Evolutionary conservation across 2,888 invertebrate genomes (phyloP), one percentile per base, ranked within the genome.

Genomic region (Lymantria monacha): DNA sequence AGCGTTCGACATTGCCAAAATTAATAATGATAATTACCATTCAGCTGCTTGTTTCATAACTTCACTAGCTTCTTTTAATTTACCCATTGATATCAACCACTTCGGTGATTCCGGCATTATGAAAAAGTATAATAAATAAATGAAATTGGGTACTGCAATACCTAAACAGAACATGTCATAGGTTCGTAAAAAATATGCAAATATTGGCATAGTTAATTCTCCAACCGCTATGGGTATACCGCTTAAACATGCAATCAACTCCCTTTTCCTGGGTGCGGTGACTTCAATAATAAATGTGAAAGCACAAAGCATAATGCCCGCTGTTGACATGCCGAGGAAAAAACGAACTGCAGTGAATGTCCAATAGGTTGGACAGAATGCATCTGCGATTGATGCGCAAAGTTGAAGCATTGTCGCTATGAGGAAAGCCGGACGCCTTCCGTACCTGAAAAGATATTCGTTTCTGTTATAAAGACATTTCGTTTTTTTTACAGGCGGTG

Each of bases 81-180:
- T 88, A 0, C 95, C 95, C n/a, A 93, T 92, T 0, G 94, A 93
- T 42, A 95, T 85, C 31, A 96, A 84, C 95, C 96, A 96, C 44
- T 95, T 92, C 0, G 96, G 96, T 0, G 95, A 95, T 78, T 96
- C 96, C 0, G 95, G 95, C 38, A 95, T 79, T 10, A 94, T 66
- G 90, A 94, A 94, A 66, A 93, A 93, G 59, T 94, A 95, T 0
- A 89, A 74, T 33, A 94, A 81, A 46, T 94, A 89, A 30, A 94
- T 55, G 7, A 91, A 58, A 14, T 88, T 89, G 0, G 92, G 93
- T 11, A 94, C 68, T 0, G 93, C 93, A 38, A 94, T 79, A 0
- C 92, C 91, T 42, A 95, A 78, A 67, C 94, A 93, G 47, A 93
- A 92, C 63, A 83, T 85, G 15, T 92, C 83, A 94, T 95, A 95